Evolutionary conservation across 2,888 invertebrate species (phyloP).

Genomic region (Coelopa pilipes): DNA sequence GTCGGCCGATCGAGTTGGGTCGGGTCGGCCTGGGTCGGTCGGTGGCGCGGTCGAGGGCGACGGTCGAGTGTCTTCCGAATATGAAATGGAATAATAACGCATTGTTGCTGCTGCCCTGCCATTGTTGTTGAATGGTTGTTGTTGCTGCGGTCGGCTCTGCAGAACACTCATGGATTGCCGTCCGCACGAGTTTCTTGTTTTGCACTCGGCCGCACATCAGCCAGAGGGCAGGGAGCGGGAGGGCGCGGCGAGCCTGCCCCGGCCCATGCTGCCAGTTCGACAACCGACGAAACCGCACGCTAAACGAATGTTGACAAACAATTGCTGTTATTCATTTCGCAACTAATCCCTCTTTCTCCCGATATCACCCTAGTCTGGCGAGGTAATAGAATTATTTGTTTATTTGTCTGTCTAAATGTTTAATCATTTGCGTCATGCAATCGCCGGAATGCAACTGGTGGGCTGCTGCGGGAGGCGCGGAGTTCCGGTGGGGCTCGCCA

Average conservation of each 20-base stretch:
- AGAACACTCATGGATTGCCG: background rate
- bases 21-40: slow-evolving; percentile 2
- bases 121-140: slow-evolving; percentile 10
- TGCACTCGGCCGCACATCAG: background rate
- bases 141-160: background rate
- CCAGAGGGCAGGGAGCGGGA: too few relatives aligned
- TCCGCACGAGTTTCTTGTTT: background rate
- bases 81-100: too few relatives aligned
- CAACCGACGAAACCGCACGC: slow-evolving; percentile 51
- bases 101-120: background rate
- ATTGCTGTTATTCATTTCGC: slow-evolving; percentile 48
- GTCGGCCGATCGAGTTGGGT: slow-evolving; percentile 19
- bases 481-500: too few relatives aligned
- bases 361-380: slow-evolving; percentile 15
- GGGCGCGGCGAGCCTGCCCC: too few relatives aligned
- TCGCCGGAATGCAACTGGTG: background rate
- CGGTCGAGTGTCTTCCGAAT: background rate
- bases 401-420: slow-evolving; percentile 32
- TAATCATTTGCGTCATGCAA: slow-evolving; percentile 35
- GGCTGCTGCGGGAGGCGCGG: too few relatives aligned
- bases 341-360: slow-evolving; percentile 7
- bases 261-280: slow-evolving; percentile 17
- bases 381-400: slow-evolving; percentile 28
- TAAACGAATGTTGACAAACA: slow-evolving; percentile 62
- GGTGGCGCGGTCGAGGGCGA: slow-evolving; percentile 25